A percentile compares a stretch with the other conserved stretches of the same genome.
These are phyloP conservation scores for Hemibagrus wyckioides DNA, from an alignment of 2,113 vertebrate species.

Conservation along the genomic window DNA sequence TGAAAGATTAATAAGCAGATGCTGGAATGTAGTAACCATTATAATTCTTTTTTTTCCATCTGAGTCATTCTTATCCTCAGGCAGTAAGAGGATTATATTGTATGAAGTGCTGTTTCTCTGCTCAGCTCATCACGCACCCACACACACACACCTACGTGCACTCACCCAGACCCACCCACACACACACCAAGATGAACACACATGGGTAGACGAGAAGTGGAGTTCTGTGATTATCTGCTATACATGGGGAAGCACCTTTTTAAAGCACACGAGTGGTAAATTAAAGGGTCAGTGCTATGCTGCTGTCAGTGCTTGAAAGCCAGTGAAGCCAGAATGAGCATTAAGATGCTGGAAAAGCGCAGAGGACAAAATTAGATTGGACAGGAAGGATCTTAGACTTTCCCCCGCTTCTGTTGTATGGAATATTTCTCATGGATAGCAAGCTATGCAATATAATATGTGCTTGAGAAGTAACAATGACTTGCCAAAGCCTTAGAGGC, in stretches of 20 bases:
- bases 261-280: constrained; percentile 11
- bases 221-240: constrained; percentile 1
- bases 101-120: constrained; percentile 33
- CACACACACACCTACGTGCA: constrained; percentile 1
- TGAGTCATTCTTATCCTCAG: constrained; percentile 51
- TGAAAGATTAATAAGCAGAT: constrained; percentile 80
- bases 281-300: constrained; percentile 18
- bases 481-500: constrained; percentile 59
- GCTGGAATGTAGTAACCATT: constrained; percentile 72
- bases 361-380: constrained; percentile 34
- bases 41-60: constrained; percentile 56
- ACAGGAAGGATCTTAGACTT: constrained; percentile 36
- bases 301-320: constrained; percentile 21
- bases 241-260: constrained; percentile 16
- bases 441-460: constrained; percentile 63
- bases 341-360: constrained; percentile 27
- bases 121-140: constrained; percentile 28
- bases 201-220: constrained; percentile 6
- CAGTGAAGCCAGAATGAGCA: constrained; percentile 24
- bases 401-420: constrained; percentile 20
- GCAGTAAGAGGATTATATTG: constrained; percentile 39
- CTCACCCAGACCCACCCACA: background rate
- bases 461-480: constrained; percentile 59
- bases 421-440: constrained; percentile 45
- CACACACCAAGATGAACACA: background rate